Evolutionary conservation across 2,113 vertebrate genomes (phyloP).

Genomic region (Sinocyclocheilus anophthalmus): DNA sequence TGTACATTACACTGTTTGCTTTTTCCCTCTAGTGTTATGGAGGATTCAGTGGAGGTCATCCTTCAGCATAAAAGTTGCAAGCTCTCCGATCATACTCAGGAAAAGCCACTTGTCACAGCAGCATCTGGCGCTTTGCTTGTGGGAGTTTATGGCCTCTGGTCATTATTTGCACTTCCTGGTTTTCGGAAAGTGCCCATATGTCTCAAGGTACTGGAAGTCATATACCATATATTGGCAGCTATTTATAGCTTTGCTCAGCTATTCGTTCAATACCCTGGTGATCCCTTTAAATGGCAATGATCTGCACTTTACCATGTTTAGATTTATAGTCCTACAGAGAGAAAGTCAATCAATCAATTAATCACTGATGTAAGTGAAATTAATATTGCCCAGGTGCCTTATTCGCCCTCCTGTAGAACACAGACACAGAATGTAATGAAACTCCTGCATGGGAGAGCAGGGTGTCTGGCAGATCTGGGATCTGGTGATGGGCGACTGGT

Average conservation of each 20-base stretch:
- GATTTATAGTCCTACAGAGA: neutral
- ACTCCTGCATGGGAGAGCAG: slow-evolving; percentile 70
- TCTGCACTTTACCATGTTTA: neutral
- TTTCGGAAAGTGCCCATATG: slow-evolving; percentile 70
- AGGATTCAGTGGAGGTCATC: slow-evolving; percentile 74
- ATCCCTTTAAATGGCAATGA: neutral
- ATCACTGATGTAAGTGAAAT: slow-evolving; percentile 30
- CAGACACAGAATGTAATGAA: slow-evolving; percentile 73
- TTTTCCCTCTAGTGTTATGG: slow-evolving; percentile 63
- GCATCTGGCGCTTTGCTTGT: slow-evolving; percentile 62
- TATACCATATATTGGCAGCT: neutral
- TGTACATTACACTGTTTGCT: neutral
- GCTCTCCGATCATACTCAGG: slow-evolving; percentile 31
- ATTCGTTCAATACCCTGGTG: neutral
- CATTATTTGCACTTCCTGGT: slow-evolving; percentile 72
- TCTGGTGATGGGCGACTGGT: slow-evolving; percentile 78
- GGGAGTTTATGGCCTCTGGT: slow-evolving; percentile 73
- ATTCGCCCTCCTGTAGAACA: slow-evolving; percentile 72
- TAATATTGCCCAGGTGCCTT: slow-evolving; percentile 72
- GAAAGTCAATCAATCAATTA: neutral
- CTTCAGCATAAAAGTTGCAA: slow-evolving; percentile 63
- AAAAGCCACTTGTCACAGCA: slow-evolving; percentile 59
- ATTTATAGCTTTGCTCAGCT: neutral
- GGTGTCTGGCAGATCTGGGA: slow-evolving; percentile 75
- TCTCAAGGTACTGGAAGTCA: slow-evolving; percentile 62